Evolutionary conservation across 2,113 vertebrate genomes (phyloP).

Genomic region (Toxotes chatareus): DNA sequence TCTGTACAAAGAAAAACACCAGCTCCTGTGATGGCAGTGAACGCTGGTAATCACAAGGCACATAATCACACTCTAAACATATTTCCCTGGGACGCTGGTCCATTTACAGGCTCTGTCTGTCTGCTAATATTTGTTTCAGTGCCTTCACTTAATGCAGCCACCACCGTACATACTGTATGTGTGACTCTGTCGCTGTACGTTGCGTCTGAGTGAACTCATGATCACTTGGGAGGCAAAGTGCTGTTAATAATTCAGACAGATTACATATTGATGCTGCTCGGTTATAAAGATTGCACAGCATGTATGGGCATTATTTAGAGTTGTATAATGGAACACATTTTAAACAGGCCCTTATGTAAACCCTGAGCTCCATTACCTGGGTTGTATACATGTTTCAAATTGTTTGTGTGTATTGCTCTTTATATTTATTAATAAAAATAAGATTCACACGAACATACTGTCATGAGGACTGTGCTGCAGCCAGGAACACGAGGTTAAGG

Average conservation of each 20-base stretch:
- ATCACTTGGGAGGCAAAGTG: background rate
- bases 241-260: conserved; percentile 53
- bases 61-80: too few relatives aligned
- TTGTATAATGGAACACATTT: conserved; percentile 4
- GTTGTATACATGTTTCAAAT: background rate
- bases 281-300: background rate
- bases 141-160: background rate
- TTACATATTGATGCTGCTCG: conserved; percentile 39
- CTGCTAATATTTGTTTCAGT: background rate
- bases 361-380: background rate
- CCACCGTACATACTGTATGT: background rate
- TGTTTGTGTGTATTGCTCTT: background rate
- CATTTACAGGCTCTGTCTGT: background rate
- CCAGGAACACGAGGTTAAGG: too few relatives aligned
- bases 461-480: too few relatives aligned
- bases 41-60: too few relatives aligned
- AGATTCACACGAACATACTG: too few relatives aligned
- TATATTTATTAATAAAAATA: too few relatives aligned
- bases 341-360: background rate
- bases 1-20: too few relatives aligned
- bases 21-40: too few relatives aligned
- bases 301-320: conserved; percentile 16
- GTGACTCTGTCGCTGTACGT: background rate
- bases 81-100: background rate
- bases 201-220: background rate